A percentile compares a stretch with the other conserved stretches of the same genome.
phyloP scores from a whole-genome alignment of 1,140 invertebrate genomes.

The Zaprionus camerounensis region DNA sequence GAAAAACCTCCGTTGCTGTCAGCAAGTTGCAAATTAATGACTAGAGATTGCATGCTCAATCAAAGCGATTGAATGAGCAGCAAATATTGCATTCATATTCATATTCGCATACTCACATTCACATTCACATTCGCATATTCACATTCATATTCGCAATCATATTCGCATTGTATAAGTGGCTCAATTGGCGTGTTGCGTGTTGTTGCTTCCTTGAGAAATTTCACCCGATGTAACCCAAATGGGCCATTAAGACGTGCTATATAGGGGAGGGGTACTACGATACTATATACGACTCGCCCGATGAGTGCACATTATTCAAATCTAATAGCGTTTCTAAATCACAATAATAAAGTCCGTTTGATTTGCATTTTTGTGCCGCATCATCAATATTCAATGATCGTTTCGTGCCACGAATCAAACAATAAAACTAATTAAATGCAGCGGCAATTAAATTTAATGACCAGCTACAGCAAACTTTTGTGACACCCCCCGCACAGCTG shows the following conservation, averaged over 20 bases:
- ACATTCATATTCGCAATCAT: constrained; percentile 27
- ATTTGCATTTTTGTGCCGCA: constrained; percentile 56
- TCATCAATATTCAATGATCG: constrained; percentile 61
- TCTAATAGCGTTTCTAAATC: constrained; percentile 56
- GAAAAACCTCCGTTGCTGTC: not conserved
- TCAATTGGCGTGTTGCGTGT: constrained; percentile 51
- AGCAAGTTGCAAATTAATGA: not conserved
- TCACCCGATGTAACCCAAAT: constrained; percentile 50
- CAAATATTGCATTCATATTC: constrained; percentile 11
- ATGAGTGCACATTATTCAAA: constrained; percentile 62
- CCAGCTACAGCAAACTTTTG: not conserved
- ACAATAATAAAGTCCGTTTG: not conserved
- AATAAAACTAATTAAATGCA: constrained; percentile 51
- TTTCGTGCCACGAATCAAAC: constrained; percentile 38
- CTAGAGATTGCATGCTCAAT: constrained; percentile 34
- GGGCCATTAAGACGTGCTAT: constrained; percentile 48
- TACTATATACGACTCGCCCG: not conserved
- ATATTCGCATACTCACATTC: constrained; percentile 12
- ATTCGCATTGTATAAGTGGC: constrained; percentile 44
- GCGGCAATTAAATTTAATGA: constrained; percentile 49
- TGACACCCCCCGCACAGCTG: constrained; percentile 6
- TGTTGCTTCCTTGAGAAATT: constrained; percentile 77
- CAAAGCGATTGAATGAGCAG: constrained; percentile 33
- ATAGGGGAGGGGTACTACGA: constrained; percentile 27
- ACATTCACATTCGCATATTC: constrained; percentile 24